A percentile compares a stretch with the other conserved stretches of the same genome.
phyloP scores from a whole-genome alignment of 1,140 invertebrate genomes.

The Euwallacea similis region DNA sequence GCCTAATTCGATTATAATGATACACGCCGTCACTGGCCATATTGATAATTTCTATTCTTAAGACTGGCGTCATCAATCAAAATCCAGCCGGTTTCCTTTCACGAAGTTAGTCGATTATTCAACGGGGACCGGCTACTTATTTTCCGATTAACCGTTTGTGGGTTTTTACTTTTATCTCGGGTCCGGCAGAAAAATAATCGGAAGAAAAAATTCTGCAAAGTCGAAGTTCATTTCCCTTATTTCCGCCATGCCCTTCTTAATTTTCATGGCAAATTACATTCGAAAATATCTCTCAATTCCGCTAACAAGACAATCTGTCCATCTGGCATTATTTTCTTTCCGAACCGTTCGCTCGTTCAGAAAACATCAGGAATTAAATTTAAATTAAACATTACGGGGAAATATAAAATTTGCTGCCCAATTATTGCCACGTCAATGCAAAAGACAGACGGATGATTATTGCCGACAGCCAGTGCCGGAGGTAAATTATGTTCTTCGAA shows the following conservation, averaged over 20 bases:
- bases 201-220: neutral
- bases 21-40: slow-evolving; percentile 35
- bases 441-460: slow-evolving; percentile 43
- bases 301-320: slow-evolving; percentile 40
- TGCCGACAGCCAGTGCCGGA: too few relatives aligned
- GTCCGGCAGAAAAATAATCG: neutral
- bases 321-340: slow-evolving; percentile 34
- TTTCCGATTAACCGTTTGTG: slow-evolving; percentile 11
- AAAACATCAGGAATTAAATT: slow-evolving; percentile 45
- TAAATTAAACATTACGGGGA: slow-evolving; percentile 43
- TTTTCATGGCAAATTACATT: slow-evolving; percentile 39
- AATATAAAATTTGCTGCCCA: slow-evolving; percentile 46
- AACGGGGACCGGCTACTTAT: slow-evolving; percentile 18
- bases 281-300: slow-evolving; percentile 35
- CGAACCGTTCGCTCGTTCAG: slow-evolving; percentile 11
- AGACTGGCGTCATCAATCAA: slow-evolving; percentile 34
- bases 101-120: slow-evolving; percentile 33
- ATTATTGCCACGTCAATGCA: slow-evolving; percentile 47
- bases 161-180: neutral
- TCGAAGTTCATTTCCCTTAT: slow-evolving; percentile 16
- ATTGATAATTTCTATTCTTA: slow-evolving; percentile 39
- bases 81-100: slow-evolving; percentile 29
- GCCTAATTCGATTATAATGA: slow-evolving; percentile 40
- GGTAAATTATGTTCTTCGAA: too few relatives aligned
- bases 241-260: slow-evolving; percentile 26